Conservation (phyloP, 2,113 vertebrate genomes). For the Genyomyrus donnyi region DNA sequence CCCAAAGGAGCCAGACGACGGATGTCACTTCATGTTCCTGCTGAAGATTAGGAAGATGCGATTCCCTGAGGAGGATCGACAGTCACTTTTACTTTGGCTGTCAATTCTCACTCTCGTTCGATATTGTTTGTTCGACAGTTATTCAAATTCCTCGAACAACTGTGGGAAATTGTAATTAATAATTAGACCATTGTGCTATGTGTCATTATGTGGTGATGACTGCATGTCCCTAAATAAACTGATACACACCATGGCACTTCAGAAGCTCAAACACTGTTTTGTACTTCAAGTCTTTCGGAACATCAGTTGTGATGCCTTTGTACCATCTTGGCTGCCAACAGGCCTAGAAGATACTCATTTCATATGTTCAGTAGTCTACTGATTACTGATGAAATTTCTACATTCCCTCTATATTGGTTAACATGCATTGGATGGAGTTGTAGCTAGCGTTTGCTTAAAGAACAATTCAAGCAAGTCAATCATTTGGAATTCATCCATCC, state of each 20-base stretch:
- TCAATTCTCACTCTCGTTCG: background rate
- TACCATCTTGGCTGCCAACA: background rate
- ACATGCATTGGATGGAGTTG: background rate
- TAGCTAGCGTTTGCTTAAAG: background rate
- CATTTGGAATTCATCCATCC: background rate
- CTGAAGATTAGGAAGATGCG: background rate
- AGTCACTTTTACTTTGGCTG: background rate
- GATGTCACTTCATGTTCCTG: background rate
- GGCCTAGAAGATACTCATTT: background rate
- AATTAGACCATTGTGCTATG: background rate
- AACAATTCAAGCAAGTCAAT: background rate
- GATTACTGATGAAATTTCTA: background rate
- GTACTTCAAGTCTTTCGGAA: background rate
- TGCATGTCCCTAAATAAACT: background rate
- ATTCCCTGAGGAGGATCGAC: background rate
- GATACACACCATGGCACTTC: background rate
- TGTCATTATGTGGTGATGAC: background rate
- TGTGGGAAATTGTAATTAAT: background rate
- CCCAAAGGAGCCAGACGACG: background rate
- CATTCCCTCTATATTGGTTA: background rate
- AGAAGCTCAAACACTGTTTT: background rate
- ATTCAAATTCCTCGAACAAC: background rate
- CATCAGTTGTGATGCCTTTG: background rate
- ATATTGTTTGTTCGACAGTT: background rate
- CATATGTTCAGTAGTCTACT: background rate